Evolutionary conservation across 2,888 invertebrate genomes (phyloP).

Genomic region (Meghimatium bilineatum): DNA sequence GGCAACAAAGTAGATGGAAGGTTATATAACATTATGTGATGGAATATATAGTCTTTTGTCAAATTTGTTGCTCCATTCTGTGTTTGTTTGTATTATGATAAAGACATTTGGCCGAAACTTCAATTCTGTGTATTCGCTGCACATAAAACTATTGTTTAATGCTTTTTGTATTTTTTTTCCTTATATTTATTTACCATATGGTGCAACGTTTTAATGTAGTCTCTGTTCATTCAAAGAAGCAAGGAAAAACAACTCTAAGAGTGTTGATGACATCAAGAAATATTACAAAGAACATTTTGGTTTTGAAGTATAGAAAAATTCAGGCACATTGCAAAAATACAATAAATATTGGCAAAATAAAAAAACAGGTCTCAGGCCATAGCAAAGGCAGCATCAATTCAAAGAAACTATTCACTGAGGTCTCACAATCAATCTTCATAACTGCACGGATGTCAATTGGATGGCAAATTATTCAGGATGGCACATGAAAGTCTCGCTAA

Average conservation of each 20-base stretch:
- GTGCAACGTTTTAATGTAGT: too few species aligned
- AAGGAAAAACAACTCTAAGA: background rate
- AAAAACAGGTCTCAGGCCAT: background rate
- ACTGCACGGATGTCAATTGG: background rate
- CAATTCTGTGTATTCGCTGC: too few species aligned
- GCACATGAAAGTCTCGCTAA: background rate
- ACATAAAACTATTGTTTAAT: too few species aligned
- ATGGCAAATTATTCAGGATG: background rate
- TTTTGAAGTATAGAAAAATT: conserved; percentile 19
- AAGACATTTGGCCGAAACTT: too few species aligned
- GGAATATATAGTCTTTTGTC: too few species aligned
- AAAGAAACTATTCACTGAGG: background rate
- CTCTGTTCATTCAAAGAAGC: background rate
- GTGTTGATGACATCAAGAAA: background rate
- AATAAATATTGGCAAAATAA: conserved; percentile 33
- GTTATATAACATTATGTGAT: too few species aligned
- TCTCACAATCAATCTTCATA: background rate
- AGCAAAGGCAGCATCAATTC: background rate
- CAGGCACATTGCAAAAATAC: conserved; percentile 41
- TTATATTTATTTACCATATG: too few species aligned
- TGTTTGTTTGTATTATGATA: too few species aligned
- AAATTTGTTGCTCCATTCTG: too few species aligned
- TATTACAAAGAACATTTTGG: conserved; percentile 3
- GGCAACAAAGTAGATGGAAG: too few species aligned
- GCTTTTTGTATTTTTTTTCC: too few species aligned